These are phyloP conservation scores for Psittacula echo DNA, from an alignment of 2,797 vertebrate genomes.

Conservation along the genomic window DNA sequence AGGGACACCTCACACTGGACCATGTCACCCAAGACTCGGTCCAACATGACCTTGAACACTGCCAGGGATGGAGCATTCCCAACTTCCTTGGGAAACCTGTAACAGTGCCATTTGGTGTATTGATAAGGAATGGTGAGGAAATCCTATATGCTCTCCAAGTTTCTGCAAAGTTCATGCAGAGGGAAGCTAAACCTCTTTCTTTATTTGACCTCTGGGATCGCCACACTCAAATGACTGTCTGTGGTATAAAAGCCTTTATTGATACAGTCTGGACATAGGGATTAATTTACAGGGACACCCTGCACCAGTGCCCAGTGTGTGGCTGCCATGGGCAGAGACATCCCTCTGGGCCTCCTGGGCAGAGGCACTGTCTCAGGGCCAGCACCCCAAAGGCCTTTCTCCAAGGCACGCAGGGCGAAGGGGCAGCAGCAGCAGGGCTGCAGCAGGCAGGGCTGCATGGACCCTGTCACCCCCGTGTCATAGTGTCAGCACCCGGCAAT, in stretches of 20 bases:
- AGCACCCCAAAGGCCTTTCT: too few species aligned
- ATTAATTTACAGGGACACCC: neutral
- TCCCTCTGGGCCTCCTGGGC: too few species aligned
- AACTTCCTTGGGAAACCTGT: neutral
- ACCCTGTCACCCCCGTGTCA: fast-evolving
- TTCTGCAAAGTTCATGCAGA: neutral
- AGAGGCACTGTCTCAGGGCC: too few species aligned
- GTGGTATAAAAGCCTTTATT: neutral
- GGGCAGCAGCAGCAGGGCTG: neutral
- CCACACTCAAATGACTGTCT: neutral
- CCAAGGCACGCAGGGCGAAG: too few species aligned
- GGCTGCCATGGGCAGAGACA: too few species aligned
- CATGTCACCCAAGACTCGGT: neutral
- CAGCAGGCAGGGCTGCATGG: fast-evolving
- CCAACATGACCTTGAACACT: neutral
- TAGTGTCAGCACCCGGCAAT: neutral
- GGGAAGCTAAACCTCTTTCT: neutral
- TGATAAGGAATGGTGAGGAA: neutral
- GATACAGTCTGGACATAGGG: neutral
- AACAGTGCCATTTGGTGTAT: neutral
- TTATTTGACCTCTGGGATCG: neutral
- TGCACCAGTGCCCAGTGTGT: too few species aligned
- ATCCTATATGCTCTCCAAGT: neutral
- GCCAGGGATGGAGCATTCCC: neutral
- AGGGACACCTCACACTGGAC: neutral